Conservation (phyloP, 2,113 vertebrate species). For the Numenius arquata region DNA sequence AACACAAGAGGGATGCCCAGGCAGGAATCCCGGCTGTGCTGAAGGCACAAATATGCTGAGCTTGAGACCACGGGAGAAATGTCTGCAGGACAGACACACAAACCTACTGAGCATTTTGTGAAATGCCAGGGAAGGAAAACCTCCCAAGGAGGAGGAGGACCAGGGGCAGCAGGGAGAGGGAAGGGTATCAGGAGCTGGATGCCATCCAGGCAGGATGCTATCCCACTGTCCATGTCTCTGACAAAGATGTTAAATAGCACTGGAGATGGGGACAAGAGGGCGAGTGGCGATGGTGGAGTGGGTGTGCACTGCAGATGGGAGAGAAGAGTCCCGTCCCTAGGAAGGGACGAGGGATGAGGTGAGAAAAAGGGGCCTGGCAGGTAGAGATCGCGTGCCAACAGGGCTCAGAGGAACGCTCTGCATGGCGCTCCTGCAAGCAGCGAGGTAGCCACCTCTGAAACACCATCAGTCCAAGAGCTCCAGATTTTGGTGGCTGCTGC, state of each 20-base stretch:
- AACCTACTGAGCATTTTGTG: neutral
- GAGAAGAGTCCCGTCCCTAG: neutral
- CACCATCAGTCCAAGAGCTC: neutral
- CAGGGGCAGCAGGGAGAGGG: neutral
- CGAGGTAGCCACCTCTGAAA: neutral
- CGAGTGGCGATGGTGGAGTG: neutral
- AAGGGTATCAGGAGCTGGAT: neutral
- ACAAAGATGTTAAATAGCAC: too few species aligned
- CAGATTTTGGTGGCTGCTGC: neutral
- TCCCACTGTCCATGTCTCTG: too few species aligned
- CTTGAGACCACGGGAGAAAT: accelerated
- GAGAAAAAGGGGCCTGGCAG: neutral
- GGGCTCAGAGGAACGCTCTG: neutral
- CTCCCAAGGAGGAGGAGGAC: neutral
- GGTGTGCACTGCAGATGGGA: neutral
- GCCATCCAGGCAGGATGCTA: too few species aligned
- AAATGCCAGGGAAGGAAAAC: neutral
- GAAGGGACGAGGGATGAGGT: neutral
- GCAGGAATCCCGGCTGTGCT: neutral
- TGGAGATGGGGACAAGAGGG: neutral
- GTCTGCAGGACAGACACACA: neutral
- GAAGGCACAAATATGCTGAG: neutral
- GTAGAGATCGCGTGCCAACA: neutral
- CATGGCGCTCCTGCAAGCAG: too few species aligned
- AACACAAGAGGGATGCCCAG: neutral